Base-by-base conservation (phyloP, 1,140 invertebrate species). In the Ceratoteleas bidentatus region DNA sequence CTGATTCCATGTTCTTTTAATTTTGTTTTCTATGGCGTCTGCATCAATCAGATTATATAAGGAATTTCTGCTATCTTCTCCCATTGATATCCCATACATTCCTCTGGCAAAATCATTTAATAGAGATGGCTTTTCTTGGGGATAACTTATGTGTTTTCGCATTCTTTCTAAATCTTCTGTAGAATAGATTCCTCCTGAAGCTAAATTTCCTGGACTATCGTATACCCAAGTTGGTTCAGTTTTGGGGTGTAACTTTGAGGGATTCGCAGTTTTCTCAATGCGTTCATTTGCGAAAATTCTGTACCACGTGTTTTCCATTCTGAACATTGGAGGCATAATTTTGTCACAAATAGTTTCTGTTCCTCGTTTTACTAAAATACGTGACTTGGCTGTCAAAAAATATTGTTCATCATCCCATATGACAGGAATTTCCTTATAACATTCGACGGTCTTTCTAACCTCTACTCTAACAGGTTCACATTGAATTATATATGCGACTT, bases 161-260 rank as follows among this genome's bases (percentile, higher is more conserved):
- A 81, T 9, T 57, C 60, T 16, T 9, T 83, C 53, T 0, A 83
- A 13, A 13, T 78, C 78, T 4, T 36, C 0, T 10, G n/a, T 0
- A 0, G 79, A 66, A 43, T 82, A 84, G 8, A 84, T 72, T 10
- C 83, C 83, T 11, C 75, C 66, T 3, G 53, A 72, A 0, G 83
- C 83, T 9, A 81, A 58, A n/a, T 65, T 53, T 0, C 45, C 60
- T 5, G 83, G 83, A 11, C 43, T 70, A 10, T 57, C 72, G 7
- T 84, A 84, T 7, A 70, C 34, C 83, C 83, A 84, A 0, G 79
- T 72, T 0, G 53, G 3, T 43, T 74, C 56, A 0, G 64, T 70
- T 9, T 60, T 11, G 0, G 83, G 78, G 14, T 72, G 8, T 0
- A 81, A 14, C 40, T 57, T 16, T 0, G 3, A 24, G 9, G 73